phyloP scores from a whole-genome alignment of 2,113 vertebrate species.

The Columba janthina region DNA sequence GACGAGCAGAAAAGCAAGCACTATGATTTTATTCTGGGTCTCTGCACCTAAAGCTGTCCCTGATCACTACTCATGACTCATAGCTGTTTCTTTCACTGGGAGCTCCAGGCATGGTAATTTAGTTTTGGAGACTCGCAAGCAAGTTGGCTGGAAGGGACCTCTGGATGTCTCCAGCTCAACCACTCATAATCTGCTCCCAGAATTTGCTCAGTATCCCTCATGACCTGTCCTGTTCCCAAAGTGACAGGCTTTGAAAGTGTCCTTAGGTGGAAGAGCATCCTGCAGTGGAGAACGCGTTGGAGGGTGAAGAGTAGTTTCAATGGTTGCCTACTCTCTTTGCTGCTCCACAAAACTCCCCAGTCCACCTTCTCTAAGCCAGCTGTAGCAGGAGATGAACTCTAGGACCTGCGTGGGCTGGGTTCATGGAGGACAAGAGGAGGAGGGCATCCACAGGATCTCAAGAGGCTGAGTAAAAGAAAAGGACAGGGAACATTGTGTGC shows the following conservation, averaged over 20 bases:
- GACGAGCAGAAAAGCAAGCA: conserved; percentile 7
- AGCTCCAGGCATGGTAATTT: conserved; percentile 25
- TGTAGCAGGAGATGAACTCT: background rate
- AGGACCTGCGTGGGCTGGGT: background rate
- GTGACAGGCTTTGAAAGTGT: background rate
- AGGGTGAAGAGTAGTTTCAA: background rate
- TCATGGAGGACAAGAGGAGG: background rate
- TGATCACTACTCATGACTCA: conserved; percentile 51
- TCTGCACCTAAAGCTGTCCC: conserved; percentile 42
- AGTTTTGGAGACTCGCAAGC: background rate
- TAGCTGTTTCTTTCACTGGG: conserved; percentile 25
- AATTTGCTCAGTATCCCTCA: background rate
- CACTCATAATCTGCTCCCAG: background rate
- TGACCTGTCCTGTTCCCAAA: background rate
- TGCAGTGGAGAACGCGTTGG: background rate
- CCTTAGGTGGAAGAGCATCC: background rate
- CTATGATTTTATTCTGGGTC: conserved; percentile 30
- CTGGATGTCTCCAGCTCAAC: background rate
- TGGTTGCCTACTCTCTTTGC: background rate
- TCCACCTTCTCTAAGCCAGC: background rate
- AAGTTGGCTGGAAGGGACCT: background rate
- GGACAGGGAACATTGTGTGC: background rate
- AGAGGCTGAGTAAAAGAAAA: background rate
- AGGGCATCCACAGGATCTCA: background rate
- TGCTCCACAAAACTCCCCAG: background rate